Conservation (phyloP, 2,113 vertebrate species). For the Corythornis vintsioides region DNA sequence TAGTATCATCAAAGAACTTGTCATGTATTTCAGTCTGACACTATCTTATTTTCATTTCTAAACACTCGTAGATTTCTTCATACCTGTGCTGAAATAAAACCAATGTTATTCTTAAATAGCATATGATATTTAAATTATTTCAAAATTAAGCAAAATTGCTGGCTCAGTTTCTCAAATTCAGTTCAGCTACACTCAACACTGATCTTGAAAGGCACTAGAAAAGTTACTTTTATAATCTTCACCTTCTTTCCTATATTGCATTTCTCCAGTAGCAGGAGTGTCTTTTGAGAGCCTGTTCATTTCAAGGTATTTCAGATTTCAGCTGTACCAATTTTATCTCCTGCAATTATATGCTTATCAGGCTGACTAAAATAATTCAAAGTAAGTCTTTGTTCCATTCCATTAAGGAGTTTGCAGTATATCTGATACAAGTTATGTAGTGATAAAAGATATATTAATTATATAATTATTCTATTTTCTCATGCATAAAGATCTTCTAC, state of each 20-base stretch:
- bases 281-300: neutral
- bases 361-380: neutral
- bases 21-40: neutral
- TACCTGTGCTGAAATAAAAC: neutral
- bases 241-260: rapidly evolving
- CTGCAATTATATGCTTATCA: neutral
- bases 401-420: neutral
- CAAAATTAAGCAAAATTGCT: neutral
- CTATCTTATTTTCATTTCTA: neutral
- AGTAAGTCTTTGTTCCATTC: neutral
- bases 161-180: neutral
- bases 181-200: neutral
- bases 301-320: neutral
- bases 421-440: neutral
- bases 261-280: neutral
- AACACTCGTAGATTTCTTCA: neutral
- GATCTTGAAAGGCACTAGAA: neutral
- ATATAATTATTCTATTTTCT: neutral
- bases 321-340: neutral
- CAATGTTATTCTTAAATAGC: neutral
- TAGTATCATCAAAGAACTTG: neutral
- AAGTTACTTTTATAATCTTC: neutral
- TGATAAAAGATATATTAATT: neutral
- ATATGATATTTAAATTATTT: neutral
- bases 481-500: neutral